Base-by-base conservation (phyloP, 2,113 vertebrate genomes). In the Sphaerodactylus townsendi region DNA sequence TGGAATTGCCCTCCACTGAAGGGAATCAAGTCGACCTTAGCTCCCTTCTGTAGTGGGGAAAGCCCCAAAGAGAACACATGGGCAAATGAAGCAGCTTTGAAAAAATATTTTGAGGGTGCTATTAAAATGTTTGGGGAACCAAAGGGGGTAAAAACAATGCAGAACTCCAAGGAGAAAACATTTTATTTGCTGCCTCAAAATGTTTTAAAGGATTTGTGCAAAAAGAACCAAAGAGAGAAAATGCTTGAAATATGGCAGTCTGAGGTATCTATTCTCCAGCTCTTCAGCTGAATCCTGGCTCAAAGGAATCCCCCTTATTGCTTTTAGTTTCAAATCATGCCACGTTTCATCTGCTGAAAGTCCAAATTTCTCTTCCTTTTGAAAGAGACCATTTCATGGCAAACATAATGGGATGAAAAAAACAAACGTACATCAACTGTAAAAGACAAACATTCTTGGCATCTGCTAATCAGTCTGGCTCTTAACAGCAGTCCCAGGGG, bases 381-480 rank as follows among this genome's bases (percentile, higher is more conserved):
- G 48, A 85, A 74, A 0, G n/a, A 85, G 77, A 56, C 1, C 79
- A 3, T 76, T 10, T 25, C 4, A 68, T 64, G 41, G 62, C 33
- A 81, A 8, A 41, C 14, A 68, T 13, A 39, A 28, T 13, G 19
- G 9, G 11, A 33, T 25, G 56, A 79, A 86, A 85, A 5, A 17
- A 88, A 64, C 82, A 3, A 59, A 59, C 56, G 19, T 19, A 48
- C 86, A 86, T 65, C 37, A n/a, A 62, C 30, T 8, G 10, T 5
- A 90, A 79, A 79, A 78, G 82, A 13, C 59, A 84, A 82, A 28
- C 39, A 79, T 73, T 79, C 82, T 4, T 30, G 25, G 15, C 69
- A 84, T 10, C 0, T 15, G 8, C 5, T 86, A 2, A 48, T 82
- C 80, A 37, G 19, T 5, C 56, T 0, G 64, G 35, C 1, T 82